Evolutionary conservation across 2,797 vertebrate genomes (phyloP), one percentile per base, ranked within the genome.

Genomic region (Myripristis murdjan): DNA sequence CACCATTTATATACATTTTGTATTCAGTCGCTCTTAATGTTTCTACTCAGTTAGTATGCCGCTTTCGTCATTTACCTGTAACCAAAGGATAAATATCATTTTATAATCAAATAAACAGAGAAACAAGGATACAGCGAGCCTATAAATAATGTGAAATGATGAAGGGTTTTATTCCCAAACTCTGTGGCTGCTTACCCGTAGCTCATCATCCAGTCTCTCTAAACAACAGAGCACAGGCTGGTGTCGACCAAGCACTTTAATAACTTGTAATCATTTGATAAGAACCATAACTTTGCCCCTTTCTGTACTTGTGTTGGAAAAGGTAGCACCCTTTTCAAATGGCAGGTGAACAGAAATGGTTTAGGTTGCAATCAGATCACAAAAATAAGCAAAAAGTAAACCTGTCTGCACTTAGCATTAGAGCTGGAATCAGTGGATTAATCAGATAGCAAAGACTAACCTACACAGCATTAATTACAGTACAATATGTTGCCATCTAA

Each of bases 401-500:
- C 43, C 16, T 28, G 10, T 60, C 52, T 16, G 28, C 39, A 39
- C 41, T 66, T 64, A 28, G 63, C 69, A 54, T 64, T 56, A 66
- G 33, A 60, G 74, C 49, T 28, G 44, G 53, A 62, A 33, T 65
- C 39, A 26, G 54, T 64, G 31, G 43, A 62, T 69, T 41, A 14
- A 71, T 56, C 64, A 46, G 53, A 39, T n/a, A 26, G 53, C 53
- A 64, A 64, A 65, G 49, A 62, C 76, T 73, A 81, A 64, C 51
- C 58, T 73, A 87, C 81, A 81, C 77, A 37, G 61, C 75, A 73
- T 68, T 77, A 80, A 79, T 63, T 66, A 82, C 69, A 61, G 49
- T 60, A 89, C 83, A 59, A 58, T 81, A 76, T 22, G 37, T 15
- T 62, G 66, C 75, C 68, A 75, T 81, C 70, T 75, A 75, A 81